These are phyloP conservation scores for Rhyacophila evoluta DNA, from an alignment of 2,888 invertebrate species.

Conservation along the genomic window DNA sequence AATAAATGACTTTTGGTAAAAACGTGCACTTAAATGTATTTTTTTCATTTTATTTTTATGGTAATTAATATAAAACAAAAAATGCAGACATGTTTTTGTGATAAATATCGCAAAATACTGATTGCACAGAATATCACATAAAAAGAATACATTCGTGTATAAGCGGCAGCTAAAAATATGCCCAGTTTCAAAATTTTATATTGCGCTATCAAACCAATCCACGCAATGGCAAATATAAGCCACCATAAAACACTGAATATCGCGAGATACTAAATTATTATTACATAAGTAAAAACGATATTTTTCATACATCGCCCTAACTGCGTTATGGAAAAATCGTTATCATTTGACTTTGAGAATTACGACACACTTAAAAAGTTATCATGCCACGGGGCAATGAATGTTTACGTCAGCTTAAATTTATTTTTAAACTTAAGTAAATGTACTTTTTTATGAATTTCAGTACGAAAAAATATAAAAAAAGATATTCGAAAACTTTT, in stretches of 20 bases:
- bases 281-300: conserved; percentile 13
- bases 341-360: conserved; percentile 17
- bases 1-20: no score
- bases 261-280: conserved; percentile 10
- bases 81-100: background rate
- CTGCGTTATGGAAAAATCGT: conserved; percentile 12
- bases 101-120: background rate
- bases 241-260: conserved; percentile 12
- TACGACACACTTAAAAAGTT: conserved; percentile 16
- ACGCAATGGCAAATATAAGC: conserved; percentile 18
- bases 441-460: conserved; percentile 5
- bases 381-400: background rate
- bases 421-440: conserved; percentile 19
- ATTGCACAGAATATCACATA: background rate
- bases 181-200: background rate
- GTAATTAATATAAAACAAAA: background rate
- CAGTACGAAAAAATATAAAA: background rate
- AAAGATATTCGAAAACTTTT: background rate
- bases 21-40: no score
- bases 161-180: conserved; percentile 2
- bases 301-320: conserved; percentile 11
- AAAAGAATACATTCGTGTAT: background rate
- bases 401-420: conserved; percentile 12
- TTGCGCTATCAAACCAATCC: conserved; percentile 9
- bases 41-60: no score